Percentiles rank a stretch among this genome's conserved stretches.
These are phyloP conservation scores for Papilio dardanus DNA, from an alignment of 1,140 invertebrate species.

Conservation along the genomic window DNA sequence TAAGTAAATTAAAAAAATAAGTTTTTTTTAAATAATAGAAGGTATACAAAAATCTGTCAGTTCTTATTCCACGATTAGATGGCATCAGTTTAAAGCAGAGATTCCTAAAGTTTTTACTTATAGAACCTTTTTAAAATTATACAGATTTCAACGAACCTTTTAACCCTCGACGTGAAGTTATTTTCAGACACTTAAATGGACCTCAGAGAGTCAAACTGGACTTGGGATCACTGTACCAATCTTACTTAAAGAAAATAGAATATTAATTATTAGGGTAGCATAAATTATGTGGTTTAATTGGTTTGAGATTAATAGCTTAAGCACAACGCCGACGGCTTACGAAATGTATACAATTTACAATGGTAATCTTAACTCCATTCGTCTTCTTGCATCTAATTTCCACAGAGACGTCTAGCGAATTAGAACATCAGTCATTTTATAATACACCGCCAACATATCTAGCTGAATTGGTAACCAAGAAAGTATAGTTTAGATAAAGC, in stretches of 20 bases:
- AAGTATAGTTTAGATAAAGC: background rate
- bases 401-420: constrained; percentile 34
- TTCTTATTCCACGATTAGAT: background rate
- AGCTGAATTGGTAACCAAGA: background rate
- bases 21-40: no score
- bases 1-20: no score
- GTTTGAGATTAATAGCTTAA: constrained; percentile 24
- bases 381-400: constrained; percentile 35
- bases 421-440: constrained; percentile 30
- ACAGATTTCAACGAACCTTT: background rate
- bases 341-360: constrained; percentile 25
- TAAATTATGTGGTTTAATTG: constrained; percentile 6
- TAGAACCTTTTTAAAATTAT: background rate
- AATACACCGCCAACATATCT: constrained; percentile 24
- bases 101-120: background rate
- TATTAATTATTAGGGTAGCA: background rate
- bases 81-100: background rate
- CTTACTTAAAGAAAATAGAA: background rate
- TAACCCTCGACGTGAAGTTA: background rate
- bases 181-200: background rate
- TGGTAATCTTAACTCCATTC: constrained; percentile 30
- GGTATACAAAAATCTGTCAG: no score
- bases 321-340: constrained; percentile 13
- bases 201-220: background rate
- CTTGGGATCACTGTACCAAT: no score